Percentiles rank a stretch among this genome's conserved stretches.
These are phyloP conservation scores for Macaria liturata DNA, from an alignment of 2,888 invertebrate species.

Conservation along the genomic window DNA sequence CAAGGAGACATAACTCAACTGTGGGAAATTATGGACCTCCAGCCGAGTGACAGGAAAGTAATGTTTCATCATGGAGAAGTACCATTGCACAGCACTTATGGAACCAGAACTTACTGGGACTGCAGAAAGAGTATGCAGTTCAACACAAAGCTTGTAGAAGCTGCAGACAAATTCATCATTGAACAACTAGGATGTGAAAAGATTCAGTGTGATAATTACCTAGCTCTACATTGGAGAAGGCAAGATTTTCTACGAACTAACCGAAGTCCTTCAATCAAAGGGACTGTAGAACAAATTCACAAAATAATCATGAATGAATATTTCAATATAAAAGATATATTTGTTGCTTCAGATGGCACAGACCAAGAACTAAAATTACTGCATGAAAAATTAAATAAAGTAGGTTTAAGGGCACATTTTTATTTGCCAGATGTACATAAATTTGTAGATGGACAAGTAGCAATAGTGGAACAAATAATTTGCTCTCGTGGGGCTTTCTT, in stretches of 20 bases:
- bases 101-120: conserved; percentile 91
- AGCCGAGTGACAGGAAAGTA: conserved; percentile 74
- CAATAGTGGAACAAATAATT: conserved; percentile 97
- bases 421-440: conserved; percentile 67
- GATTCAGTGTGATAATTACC: conserved; percentile 85
- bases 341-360: conserved; percentile 93
- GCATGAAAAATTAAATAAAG: conserved; percentile 60
- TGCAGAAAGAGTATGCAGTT: conserved; percentile 96
- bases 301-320: conserved; percentile 81
- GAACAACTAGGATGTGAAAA: conserved; percentile 53
- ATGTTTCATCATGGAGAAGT: conserved; percentile 93
- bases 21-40: conserved; percentile 80
- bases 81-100: conserved; percentile 93
- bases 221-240: conserved; percentile 94
- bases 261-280: conserved; percentile 87
- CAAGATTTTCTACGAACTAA: conserved; percentile 91
- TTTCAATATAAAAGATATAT: conserved; percentile 76
- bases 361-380: conserved; percentile 79
- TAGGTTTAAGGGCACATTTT: conserved; percentile 55
- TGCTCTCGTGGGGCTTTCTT: conserved; percentile 94
- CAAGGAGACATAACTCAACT: conserved; percentile 90
- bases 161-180: conserved; percentile 86
- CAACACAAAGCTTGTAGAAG: conserved; percentile 84
- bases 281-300: conserved; percentile 89
- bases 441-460: conserved; percentile 92